Conservation (phyloP, 2,113 vertebrate species). For the Gorilla gorilla region DNA sequence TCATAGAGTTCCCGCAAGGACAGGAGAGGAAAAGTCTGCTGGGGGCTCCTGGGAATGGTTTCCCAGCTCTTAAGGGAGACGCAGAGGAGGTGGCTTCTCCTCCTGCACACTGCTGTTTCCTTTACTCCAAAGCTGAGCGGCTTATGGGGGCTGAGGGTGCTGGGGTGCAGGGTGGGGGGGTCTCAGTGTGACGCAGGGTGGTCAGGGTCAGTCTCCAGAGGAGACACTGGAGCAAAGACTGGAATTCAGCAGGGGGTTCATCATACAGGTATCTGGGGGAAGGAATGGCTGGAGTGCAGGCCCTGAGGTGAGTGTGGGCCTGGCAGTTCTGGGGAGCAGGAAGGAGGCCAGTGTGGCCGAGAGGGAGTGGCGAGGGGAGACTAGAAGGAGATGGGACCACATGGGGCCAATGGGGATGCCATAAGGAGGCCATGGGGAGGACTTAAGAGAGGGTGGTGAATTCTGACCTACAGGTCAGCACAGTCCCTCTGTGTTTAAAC, state of each 20-base stretch:
- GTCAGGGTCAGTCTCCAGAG: background rate
- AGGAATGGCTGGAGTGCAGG: background rate
- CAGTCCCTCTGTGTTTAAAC: background rate
- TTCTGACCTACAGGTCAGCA: background rate
- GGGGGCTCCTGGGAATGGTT: background rate
- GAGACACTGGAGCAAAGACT: background rate
- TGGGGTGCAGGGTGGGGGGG: rapidly evolving
- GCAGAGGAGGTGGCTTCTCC: rapidly evolving
- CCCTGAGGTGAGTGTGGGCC: background rate
- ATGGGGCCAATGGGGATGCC: background rate
- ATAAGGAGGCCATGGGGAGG: background rate
- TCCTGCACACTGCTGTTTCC: background rate
- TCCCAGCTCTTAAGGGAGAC: background rate
- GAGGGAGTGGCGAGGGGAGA: background rate
- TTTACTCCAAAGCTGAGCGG: background rate
- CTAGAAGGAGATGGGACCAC: background rate
- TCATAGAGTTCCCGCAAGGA: background rate
- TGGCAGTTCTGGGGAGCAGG: background rate
- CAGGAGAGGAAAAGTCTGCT: background rate
- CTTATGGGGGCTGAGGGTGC: background rate
- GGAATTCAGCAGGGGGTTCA: background rate
- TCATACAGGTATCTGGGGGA: background rate
- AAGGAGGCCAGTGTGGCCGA: background rate
- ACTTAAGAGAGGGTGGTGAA: background rate
- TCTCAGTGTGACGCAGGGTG: background rate